Evolutionary conservation across 2,797 vertebrate genomes (phyloP).

Genomic region (Sternotherus odoratus): DNA sequence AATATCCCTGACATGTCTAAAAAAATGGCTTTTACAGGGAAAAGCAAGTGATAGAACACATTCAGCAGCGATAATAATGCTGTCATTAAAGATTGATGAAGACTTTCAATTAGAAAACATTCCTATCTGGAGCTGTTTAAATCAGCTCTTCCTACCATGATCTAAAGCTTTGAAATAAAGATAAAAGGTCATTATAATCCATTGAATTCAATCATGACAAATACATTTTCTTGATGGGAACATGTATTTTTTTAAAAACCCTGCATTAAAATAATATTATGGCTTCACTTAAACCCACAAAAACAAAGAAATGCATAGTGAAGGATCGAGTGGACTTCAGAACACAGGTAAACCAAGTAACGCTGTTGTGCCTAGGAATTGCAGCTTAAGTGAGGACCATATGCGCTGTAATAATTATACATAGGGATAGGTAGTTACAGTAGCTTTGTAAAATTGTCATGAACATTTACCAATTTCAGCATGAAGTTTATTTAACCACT

Average conservation of each 20-base stretch:
- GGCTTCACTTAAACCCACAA: slow-evolving; percentile 1
- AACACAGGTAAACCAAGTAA: neutral
- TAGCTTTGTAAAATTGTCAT: neutral
- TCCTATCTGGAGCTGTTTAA: neutral
- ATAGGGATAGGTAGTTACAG: neutral
- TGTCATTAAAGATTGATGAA: neutral
- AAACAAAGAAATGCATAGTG: neutral
- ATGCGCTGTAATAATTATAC: neutral
- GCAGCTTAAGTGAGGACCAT: neutral
- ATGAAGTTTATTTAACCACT: neutral
- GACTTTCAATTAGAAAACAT: neutral
- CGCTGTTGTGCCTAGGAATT: neutral
- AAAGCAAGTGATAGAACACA: neutral
- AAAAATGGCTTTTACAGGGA: neutral
- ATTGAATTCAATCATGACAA: neutral
- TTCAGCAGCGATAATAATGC: neutral
- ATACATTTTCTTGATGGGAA: neutral
- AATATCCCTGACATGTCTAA: neutral
- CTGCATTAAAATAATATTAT: neutral
- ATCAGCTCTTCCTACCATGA: neutral
- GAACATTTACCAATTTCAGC: neutral
- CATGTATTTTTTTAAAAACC: neutral
- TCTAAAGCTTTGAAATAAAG: neutral
- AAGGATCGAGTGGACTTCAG: neutral
- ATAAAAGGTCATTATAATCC: neutral